phyloP scores from a whole-genome alignment of 1,140 invertebrate genomes.

The Steinernema khuongi region DNA sequence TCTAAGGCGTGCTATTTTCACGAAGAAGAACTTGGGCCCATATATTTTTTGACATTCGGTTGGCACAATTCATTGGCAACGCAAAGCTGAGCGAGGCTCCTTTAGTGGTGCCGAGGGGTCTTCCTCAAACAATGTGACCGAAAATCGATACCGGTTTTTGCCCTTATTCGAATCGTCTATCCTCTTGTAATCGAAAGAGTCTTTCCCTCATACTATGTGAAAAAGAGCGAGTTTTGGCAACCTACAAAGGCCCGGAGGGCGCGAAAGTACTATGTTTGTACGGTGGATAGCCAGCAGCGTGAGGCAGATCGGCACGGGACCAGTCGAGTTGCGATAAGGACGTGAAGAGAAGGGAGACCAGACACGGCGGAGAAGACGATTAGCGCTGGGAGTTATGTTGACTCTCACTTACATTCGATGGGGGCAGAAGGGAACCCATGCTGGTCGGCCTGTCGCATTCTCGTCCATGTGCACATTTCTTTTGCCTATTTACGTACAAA shows the following conservation, averaged over 20 bases:
- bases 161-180: neutral
- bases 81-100: neutral
- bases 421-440: neutral
- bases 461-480: too few relatives aligned
- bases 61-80: neutral
- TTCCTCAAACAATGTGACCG: slow-evolving; percentile 3
- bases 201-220: neutral
- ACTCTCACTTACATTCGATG: neutral
- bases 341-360: neutral
- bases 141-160: slow-evolving; percentile 11
- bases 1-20: too few relatives aligned
- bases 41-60: neutral
- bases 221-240: neutral
- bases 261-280: neutral
- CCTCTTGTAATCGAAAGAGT: neutral
- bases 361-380: neutral
- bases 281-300: neutral
- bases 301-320: slow-evolving; percentile 12
- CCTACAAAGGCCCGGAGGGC: neutral
- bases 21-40: too few relatives aligned
- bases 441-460: too few relatives aligned
- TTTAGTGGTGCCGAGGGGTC: neutral
- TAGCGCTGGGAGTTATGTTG: neutral
- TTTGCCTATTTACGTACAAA: too few relatives aligned
- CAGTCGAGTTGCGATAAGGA: slow-evolving; percentile 10